These are phyloP conservation scores for Drosophila melanosoma DNA, from an alignment of 2,888 invertebrate species.

Conservation along the genomic window DNA sequence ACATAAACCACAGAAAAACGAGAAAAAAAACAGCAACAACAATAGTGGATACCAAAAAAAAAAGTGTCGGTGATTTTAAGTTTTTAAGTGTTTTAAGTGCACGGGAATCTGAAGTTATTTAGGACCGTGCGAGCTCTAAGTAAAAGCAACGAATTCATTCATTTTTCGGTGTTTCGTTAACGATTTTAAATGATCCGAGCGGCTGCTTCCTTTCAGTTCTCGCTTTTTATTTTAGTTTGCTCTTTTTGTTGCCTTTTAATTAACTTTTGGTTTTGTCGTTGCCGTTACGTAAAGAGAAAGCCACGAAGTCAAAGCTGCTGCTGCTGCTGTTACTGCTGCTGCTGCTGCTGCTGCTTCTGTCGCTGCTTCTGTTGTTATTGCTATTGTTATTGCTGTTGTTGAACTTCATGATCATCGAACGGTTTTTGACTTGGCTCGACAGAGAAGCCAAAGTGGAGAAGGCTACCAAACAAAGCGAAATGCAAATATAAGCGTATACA, in stretches of 20 bases:
- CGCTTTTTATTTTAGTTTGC: constrained; percentile 55
- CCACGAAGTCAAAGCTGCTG: constrained; percentile 47
- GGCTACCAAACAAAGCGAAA: constrained; percentile 37
- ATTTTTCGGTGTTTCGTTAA: constrained; percentile 42
- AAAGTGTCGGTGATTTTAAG: constrained; percentile 17
- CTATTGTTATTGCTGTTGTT: constrained; percentile 39
- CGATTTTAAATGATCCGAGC: constrained; percentile 28
- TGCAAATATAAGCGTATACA: constrained; percentile 26
- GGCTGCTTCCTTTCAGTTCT: constrained; percentile 56
- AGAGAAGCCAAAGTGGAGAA: constrained; percentile 51
- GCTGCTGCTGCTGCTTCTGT: constrained; percentile 8
- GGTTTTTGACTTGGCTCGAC: constrained; percentile 76
- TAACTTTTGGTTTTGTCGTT: constrained; percentile 70
- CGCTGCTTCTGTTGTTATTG: constrained; percentile 4
- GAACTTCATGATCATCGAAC: constrained; percentile 78
- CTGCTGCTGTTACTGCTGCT: background rate
- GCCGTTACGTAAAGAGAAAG: constrained; percentile 77
- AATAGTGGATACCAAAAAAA: constrained; percentile 2
- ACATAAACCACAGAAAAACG: constrained; percentile 39
- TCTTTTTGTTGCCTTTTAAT: constrained; percentile 66
- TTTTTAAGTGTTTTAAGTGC: background rate
- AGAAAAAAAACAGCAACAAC: constrained; percentile 24
- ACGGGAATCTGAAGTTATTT: constrained; percentile 19
- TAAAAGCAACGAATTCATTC: constrained; percentile 16
- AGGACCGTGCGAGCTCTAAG: constrained; percentile 27